Evolutionary conservation across 92 coral and sea anemone genomes (phyloP), one percentile per base, ranked within the genome.

Genomic region (Porites cylindrica): DNA sequence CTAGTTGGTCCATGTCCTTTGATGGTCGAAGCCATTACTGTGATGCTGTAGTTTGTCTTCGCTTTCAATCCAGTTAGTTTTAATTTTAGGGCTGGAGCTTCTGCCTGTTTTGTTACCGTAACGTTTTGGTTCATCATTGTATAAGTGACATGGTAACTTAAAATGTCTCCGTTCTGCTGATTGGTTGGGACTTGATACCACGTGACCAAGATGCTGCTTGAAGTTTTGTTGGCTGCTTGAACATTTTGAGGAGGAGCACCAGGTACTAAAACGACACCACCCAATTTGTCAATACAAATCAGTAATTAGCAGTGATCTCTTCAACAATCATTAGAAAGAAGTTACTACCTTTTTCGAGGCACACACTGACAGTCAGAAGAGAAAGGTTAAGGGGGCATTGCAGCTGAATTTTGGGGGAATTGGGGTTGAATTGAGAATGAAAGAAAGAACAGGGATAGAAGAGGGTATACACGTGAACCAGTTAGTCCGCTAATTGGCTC

Each of bases 221-320:
- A 24, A 11, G 70, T 83, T 32, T 38, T 59, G 58, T 58, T 72
- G 50, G 54, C 58, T 19, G 81, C 72, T 12, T 72, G 81, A 16
- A 83, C 88, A 29, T 26, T 60, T 53, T 76, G 80, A 10, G 88
- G 88, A 18, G 88, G 81, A 82, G 66, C 70, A 74, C 88, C 60
- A 61, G 88, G 88, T 6, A 9, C 88, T 83, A n/a, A n/a, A 73
- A 76, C 5, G 5, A 56, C 13, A 56, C 60, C 2, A 8, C 61
- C 47, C 5, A 38, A 38, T 38, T 38, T 38, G 47, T 38, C 47
- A 38, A 38, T 38, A 38, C 47, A 38, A 38, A 38, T 38, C 47
- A 38, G 47, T 38, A 38, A 38, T 38, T 38, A 38, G 47, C 47
- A 38, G 47, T 38, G 47, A 38, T 3, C 47, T 38, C 47, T 38